Percentiles rank a stretch among this genome's conserved stretches.
Conservation (phyloP, 2,888 invertebrate genomes). For the Nebria brevicollis region DNA sequence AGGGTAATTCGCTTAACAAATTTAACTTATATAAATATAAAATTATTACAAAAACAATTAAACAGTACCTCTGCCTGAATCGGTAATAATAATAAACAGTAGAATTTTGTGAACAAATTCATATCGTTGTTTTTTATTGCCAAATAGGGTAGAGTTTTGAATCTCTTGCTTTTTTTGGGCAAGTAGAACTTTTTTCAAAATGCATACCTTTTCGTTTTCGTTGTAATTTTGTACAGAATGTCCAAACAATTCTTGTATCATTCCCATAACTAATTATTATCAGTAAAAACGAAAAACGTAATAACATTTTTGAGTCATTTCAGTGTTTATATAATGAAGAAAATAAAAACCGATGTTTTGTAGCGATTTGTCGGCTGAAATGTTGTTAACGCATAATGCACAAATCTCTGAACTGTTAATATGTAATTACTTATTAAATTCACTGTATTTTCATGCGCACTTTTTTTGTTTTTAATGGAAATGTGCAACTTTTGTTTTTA, state of each 20-base stretch:
- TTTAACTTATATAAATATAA: constrained; percentile 1
- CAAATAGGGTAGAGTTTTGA: not conserved
- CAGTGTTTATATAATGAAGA: constrained; percentile 40
- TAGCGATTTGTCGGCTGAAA: constrained; percentile 43
- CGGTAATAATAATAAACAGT: not conserved
- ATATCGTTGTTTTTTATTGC: not conserved
- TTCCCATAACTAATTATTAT: not conserved
- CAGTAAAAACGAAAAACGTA: not conserved
- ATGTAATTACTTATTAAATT: constrained; percentile 42
- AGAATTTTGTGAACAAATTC: not conserved
- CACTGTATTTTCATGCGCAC: constrained; percentile 42
- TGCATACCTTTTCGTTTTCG: not conserved
- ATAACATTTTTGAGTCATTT: constrained; percentile 27
- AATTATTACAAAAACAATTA: not conserved
- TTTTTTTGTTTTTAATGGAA: constrained; percentile 12
- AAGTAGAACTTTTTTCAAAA: not conserved
- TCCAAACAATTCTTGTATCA: not conserved
- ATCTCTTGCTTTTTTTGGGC: not conserved
- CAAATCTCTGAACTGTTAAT: constrained; percentile 46
- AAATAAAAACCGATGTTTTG: not conserved
- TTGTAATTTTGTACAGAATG: constrained; percentile 13
- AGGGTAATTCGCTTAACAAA: not conserved
- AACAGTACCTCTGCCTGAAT: not conserved
- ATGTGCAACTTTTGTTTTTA: constrained; percentile 6
- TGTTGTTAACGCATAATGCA: constrained; percentile 28